A percentile compares a stretch with the other conserved stretches of the same genome.
Evolutionary conservation across 2,888 invertebrate species (phyloP).

Genomic region (Trissolcus japonicus): DNA sequence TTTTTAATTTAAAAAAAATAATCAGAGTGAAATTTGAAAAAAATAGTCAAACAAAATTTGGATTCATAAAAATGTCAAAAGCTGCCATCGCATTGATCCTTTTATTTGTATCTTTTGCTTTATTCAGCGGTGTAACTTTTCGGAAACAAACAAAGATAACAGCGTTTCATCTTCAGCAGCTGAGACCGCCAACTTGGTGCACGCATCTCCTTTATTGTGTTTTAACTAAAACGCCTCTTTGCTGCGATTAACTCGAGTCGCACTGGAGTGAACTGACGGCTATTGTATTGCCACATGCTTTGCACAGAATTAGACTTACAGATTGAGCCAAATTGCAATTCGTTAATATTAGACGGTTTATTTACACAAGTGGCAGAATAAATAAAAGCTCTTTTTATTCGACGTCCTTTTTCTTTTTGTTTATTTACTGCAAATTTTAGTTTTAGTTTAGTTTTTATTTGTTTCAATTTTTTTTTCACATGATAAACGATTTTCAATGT

Average conservation of each 20-base stretch:
- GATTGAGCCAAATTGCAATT: slow-evolving; percentile 44
- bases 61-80: slow-evolving; percentile 25
- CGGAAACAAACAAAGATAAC: slow-evolving; percentile 48
- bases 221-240: slow-evolving; percentile 57
- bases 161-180: slow-evolving; percentile 52
- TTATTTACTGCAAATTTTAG: too few relatives aligned
- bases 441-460: too few relatives aligned
- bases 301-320: slow-evolving; percentile 57
- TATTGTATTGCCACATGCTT: slow-evolving; percentile 51
- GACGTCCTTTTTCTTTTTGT: too few relatives aligned
- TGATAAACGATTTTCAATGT: slow-evolving; percentile 42
- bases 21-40: too few relatives aligned
- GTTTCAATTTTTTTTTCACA: slow-evolving; percentile 23
- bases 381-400: too few relatives aligned
- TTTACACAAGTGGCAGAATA: slow-evolving; percentile 12
- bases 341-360: slow-evolving; percentile 41
- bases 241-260: slow-evolving; percentile 52
- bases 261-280: slow-evolving; percentile 33
- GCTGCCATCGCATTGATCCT: slow-evolving; percentile 30
- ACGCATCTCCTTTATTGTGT: slow-evolving; percentile 49
- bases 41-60: too few relatives aligned
- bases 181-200: slow-evolving; percentile 42
- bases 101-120: slow-evolving; percentile 37
- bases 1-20: too few relatives aligned
- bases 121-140: slow-evolving; percentile 37